Evolutionary conservation across 2,113 vertebrate species (phyloP), one percentile per base, ranked within the genome.

Genomic region (Chascanopsetta lugubris): DNA sequence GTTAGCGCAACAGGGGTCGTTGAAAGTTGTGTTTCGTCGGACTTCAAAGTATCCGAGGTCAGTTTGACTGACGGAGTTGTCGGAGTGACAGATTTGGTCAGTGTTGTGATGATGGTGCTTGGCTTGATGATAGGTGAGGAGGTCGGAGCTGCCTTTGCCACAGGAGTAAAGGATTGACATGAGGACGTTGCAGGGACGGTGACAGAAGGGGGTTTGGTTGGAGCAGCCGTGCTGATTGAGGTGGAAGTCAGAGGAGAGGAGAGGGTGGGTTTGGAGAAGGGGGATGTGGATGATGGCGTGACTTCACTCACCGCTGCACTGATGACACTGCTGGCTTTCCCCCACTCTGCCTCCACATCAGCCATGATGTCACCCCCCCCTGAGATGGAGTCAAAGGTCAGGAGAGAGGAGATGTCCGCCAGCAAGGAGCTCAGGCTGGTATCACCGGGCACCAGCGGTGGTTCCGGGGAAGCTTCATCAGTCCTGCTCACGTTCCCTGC

Each of bases 371-470:
- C 96, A 80, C 94, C 95, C 70, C 94, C 96, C 76, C 95, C 94
- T 87, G 95, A 93, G 89, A 98, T 92, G 81, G 97, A 96, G 93
- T 98, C 95, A 92, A 99, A 98, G 92, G 95, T 98, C 93, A 98
- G 94, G 92, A 98, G 94, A 87, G 97, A 99, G 85, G 97, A 97
- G 90, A 98, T 97, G 91, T 99, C 97, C 85, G 95, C 95, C 90
- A 99, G 94, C 93, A 99, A 89, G 77, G 93, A 92, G 93, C 96
- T 97, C 87, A 98, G 93, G 80, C 94, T 91, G 72, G 90, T 93
- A 82, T 94, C 93, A 40, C 92, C 93, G 13, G 92, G 95, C 72
- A 94, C 92, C 82, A 94, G 84, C 58, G 94, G 93, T 46, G 93
- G 93, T 65, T 94, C 92, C 47, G 89, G 48, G 65, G 88, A 25